Percentiles rank a stretch among this genome's conserved stretches.
These are phyloP conservation scores for Cerceris rybyensis DNA, from an alignment of 2,888 invertebrate genomes.

Conservation along the genomic window DNA sequence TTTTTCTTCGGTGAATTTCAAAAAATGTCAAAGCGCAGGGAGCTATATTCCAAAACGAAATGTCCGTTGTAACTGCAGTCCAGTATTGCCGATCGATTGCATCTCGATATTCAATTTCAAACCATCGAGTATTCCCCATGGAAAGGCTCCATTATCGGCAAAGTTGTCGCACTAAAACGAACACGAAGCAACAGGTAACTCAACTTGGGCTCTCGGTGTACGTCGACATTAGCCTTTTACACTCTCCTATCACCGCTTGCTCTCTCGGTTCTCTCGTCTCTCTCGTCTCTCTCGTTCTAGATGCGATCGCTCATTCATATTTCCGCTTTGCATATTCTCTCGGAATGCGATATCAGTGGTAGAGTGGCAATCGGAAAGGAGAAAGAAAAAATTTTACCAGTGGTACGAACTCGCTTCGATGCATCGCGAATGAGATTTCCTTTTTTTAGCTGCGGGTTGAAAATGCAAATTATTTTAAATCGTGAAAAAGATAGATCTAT, in stretches of 20 bases:
- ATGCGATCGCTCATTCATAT: conserved; percentile 5
- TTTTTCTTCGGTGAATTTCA: not conserved
- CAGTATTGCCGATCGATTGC: conserved; percentile 8
- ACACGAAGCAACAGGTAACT: conserved; percentile 59
- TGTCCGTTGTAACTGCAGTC: not conserved
- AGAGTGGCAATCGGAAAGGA: too few species aligned
- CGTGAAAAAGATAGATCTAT: too few species aligned
- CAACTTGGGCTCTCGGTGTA: conserved; percentile 32
- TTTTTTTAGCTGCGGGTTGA: too few species aligned
- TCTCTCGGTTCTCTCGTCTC: not conserved
- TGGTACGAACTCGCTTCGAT: too few species aligned
- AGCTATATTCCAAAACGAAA: not conserved
- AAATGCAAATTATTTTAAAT: too few species aligned
- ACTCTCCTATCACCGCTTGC: conserved; percentile 9
- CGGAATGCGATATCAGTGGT: too few species aligned
- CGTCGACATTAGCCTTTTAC: conserved; percentile 11
- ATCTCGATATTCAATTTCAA: conserved; percentile 35
- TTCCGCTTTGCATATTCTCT: not conserved
- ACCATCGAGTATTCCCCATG: conserved; percentile 8
- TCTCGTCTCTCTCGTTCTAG: not conserved
- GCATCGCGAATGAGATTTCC: too few species aligned
- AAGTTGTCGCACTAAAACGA: conserved; percentile 33
- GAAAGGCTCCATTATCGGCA: conserved; percentile 33
- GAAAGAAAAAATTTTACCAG: too few species aligned
- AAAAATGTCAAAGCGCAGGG: not conserved